Conservation (phyloP, 92 coral and sea anemone genomes). For the Plumapathes pennacea region DNA sequence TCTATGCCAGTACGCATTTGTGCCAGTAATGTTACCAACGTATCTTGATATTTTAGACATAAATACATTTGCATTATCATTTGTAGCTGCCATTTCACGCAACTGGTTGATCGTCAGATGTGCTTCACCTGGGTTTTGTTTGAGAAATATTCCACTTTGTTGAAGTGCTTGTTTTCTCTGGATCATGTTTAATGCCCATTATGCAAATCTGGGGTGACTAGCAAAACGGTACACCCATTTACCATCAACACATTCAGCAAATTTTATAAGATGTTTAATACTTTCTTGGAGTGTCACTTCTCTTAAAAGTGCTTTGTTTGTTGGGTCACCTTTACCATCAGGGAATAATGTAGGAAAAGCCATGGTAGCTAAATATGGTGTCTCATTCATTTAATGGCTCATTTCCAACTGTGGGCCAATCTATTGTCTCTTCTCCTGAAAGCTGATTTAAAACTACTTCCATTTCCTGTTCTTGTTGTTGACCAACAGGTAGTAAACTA, state of each 20-base stretch:
- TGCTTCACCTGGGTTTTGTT: no score
- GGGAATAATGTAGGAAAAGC: conserved; percentile 66
- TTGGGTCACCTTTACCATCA: conserved; percentile 64
- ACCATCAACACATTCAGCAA: conserved; percentile 43
- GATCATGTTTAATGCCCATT: conserved; percentile 72
- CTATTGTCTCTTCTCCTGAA: conserved; percentile 26
- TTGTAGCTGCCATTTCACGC: conserved; percentile 57
- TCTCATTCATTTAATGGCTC: conserved; percentile 39
- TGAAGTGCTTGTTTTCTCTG: conserved; percentile 55
- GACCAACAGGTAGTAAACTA: conserved; percentile 41
- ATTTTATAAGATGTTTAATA: conserved; percentile 47
- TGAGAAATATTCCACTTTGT: conserved; percentile 51
- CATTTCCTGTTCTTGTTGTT: conserved; percentile 44
- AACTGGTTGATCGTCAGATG: conserved; percentile 63
- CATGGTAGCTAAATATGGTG: conserved; percentile 45
- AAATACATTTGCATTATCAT: conserved; percentile 48
- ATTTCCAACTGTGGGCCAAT: conserved; percentile 42
- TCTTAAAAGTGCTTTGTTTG: conserved; percentile 30
- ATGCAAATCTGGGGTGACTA: conserved; percentile 59
- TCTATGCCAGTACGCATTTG: conserved; percentile 64
- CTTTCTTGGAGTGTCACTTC: conserved; percentile 46
- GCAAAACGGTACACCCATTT: conserved; percentile 54
- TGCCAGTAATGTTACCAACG: conserved; percentile 65
- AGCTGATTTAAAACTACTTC: conserved; percentile 39
- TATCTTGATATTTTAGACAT: conserved; percentile 70